Conservation (phyloP, 2,797 vertebrate genomes). For the Tympanoctomys barrerae region DNA sequence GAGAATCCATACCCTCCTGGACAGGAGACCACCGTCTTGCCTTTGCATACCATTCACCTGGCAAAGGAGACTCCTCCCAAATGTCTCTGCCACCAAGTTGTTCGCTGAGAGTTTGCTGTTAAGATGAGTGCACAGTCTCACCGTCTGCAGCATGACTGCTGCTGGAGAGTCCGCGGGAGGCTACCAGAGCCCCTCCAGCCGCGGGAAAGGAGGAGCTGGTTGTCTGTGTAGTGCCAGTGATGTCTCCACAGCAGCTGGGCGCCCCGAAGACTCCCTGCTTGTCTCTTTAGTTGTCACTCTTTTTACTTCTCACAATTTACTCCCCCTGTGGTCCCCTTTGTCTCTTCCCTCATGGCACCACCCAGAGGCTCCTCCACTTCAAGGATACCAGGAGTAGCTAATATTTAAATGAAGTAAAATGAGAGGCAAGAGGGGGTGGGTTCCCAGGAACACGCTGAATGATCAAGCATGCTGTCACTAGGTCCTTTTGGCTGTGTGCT, state of each 20-base stretch:
- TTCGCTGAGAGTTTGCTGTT: slow-evolving; percentile 46
- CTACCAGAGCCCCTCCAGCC: background rate
- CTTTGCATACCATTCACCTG: slow-evolving; percentile 27
- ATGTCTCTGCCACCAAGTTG: background rate
- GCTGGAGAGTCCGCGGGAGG: background rate
- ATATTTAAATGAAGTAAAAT: slow-evolving; percentile 34
- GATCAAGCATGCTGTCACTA: background rate
- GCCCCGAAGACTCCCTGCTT: background rate
- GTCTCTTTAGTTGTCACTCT: background rate
- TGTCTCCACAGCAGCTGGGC: background rate
- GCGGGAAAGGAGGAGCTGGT: accelerated
- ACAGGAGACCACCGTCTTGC: slow-evolving; percentile 55
- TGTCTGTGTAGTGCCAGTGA: background rate
- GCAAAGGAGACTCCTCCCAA: slow-evolving; percentile 35
- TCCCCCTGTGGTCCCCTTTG: background rate
- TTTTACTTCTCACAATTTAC: slow-evolving; percentile 58
- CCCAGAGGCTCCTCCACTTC: background rate
- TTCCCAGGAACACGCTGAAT: background rate
- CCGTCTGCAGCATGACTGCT: background rate
- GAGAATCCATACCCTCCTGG: slow-evolving; percentile 48
- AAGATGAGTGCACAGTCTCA: background rate
- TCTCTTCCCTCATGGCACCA: background rate
- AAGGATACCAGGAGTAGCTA: background rate
- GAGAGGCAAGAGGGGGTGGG: background rate
- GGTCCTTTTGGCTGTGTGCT: background rate